Base-by-base conservation (phyloP, 2,888 invertebrate species). In the Steromphala cineraria region DNA sequence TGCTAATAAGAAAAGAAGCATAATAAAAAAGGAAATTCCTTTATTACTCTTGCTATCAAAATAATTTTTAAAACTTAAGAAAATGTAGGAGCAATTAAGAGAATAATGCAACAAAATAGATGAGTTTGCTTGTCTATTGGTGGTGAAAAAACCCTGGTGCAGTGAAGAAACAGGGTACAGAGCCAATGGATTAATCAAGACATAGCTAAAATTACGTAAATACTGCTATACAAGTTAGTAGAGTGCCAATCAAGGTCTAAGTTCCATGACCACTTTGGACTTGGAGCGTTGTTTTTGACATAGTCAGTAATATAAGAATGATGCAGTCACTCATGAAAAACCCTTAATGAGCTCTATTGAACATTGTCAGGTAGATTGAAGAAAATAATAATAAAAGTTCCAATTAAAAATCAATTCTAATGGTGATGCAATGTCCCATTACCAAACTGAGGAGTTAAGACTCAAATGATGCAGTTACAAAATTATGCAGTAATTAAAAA, bases 251-350 rank as follows among this genome's bases (percentile, higher is more conserved):
- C 5, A 79, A 40, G 36, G n/a, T 31, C 53, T 19, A 19, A 56
- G 52, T 52, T 40, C 53, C 67, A 36, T 67, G 55, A 79, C 77
- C 80, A 53, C 79, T 81, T 82, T 85, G 85, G 85, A 85, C 85
- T 85, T 85, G 85, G 85, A 85, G 85, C 67, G 78, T 40, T 82
- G 19, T 15, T 19, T 67, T 46, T 62, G 15, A 15, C 56, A 55
- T 82, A n/a, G 36, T 71, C 36, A 71, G 17, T 31, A 71, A 19
- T 36, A 36, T 36, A 71, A 71, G 36, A 71, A 71, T 71, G 71
- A 71, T 62, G 62, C 62, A 62, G 71, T 40, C 71, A 71, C 71
- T 71, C 71, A 40, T 71, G 28, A 71, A 71, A 55, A 71, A 71
- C 71, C 46, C 71, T 71, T 31, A 8, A 71, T 40, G 71, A 71